Conservation (phyloP, 1,140 invertebrate species). For the Cotesia typhae region DNA sequence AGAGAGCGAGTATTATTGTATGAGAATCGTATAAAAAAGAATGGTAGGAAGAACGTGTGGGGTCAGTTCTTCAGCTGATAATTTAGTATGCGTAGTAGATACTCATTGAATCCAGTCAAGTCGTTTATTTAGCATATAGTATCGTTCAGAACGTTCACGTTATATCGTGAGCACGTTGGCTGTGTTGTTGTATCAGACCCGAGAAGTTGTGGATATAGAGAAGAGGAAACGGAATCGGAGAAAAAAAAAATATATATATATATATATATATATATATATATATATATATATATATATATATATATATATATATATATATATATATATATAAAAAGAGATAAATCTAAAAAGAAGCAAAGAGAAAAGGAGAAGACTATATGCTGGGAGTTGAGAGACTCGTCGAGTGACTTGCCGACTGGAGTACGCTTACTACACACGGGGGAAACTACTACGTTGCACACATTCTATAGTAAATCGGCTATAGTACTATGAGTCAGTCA, state of each 20-base stretch:
- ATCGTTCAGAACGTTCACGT: constrained; percentile 4
- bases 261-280: neutral
- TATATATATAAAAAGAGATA: neutral
- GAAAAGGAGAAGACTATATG: constrained; percentile 17
- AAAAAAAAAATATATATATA: neutral
- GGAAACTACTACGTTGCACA: constrained; percentile 48
- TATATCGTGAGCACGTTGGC: neutral
- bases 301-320: neutral
- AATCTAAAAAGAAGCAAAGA: constrained; percentile 6
- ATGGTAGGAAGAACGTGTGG: constrained; percentile 31
- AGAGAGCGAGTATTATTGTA: too few species aligned
- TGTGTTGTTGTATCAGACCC: neutral
- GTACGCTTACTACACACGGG: constrained; percentile 35
- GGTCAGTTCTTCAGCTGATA: constrained; percentile 50
- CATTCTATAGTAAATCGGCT: constrained; percentile 63
- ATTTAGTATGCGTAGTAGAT: constrained; percentile 46
- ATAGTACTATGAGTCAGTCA: constrained; percentile 66
- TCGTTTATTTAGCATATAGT: constrained; percentile 15
- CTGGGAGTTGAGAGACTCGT: constrained; percentile 20
- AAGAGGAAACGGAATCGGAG: neutral
- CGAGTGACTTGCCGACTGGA: constrained; percentile 25
- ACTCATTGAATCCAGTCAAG: constrained; percentile 35
- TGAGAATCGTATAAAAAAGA: neutral
- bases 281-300: neutral
- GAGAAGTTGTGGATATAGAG: neutral